Base-by-base conservation (phyloP, 2,888 invertebrate genomes). In the Vandiemenella viatica region DNA sequence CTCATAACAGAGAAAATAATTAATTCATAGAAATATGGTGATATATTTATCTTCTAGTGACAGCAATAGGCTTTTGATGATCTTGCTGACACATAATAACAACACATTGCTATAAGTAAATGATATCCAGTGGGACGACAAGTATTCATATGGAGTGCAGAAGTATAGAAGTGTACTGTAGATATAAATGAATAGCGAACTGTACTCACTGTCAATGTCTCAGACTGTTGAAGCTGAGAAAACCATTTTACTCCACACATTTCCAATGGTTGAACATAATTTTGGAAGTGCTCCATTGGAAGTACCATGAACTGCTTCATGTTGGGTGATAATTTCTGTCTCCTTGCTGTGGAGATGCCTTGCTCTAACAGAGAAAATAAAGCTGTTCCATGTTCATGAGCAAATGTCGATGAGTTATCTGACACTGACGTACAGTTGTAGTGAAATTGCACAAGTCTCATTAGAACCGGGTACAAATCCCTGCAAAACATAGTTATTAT, bases 321-420 rank as follows among this genome's bases (percentile, higher is more conserved):
- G 3, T 32, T n/a, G 4, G 20, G 32, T 3, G 20, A n/a, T n/a
- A n/a, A n/a, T 32, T n/a, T 32, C n/a, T 55, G 54, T n/a, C 51
- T 41, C 17, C 54, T 57, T 21, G 63, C 61, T 7, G 60, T 55
- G 51, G 55, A 55, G 13, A 65, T 52, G 5, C 59, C 60, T 22
- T 58, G 54, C 49, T 62, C 62, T 13, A 65, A 48, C 5, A 59
- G 55, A 4, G 58, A 57, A 4, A 65, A 50, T n/a, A 78, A 61
- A 1, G 75, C 73, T 37, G 76, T 67, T 19, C 73, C 72, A 63
- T 79, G 77, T 20, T 73, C 74, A 55, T 73, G 72, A 44, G 75
- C 70, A 43, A 73, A 63, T 46, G 71, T 65, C 1, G 74, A 71
- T 20, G 68, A 67, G 16, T 64, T 61, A 10, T 64, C 56, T 56